Evolutionary conservation across 2,888 invertebrate species (phyloP), one percentile per base, ranked within the genome.

Genomic region (Lathronympha strigana): DNA sequence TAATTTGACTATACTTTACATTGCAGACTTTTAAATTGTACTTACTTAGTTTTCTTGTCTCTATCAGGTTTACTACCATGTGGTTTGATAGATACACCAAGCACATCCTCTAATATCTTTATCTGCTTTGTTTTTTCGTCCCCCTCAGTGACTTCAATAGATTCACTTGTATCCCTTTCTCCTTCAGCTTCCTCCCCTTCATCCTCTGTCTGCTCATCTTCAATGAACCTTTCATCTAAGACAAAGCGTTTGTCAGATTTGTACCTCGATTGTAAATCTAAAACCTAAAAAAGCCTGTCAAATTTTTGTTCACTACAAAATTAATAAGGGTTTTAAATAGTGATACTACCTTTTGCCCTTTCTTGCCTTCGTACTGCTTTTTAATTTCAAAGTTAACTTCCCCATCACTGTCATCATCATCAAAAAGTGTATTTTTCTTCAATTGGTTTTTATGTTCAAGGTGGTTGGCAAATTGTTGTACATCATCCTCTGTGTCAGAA

Each of bases 231-330:
- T 74, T 94, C 93, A 86, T 96, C 95, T 76, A 97, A 90, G 71
- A 90, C 88, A 86, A 97, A 97, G 77, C 97, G 93, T 75, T 95
- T 93, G 87, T 97, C 97, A 80, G 95, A 94, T 80, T 95, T 95
- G 85, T 93, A 94, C 75, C 93, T 93, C 51, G 94, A 93, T 91
- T 97, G 95, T 73, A 97, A 91, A 84, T 94, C 93, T 81, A 96
- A 90, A 74, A 95, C 88, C 95, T 95, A 58, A 36, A 68, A 28
- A 38, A 45, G n/a, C 8, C 9, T 21, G 33, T 38, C 36, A 55
- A 28, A 25, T 13, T 19, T 3, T 19, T 8, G 6, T 31, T 28
- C 1, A 25, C 23, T 36, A 23, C 3, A 36, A 36, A 53, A 23
- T 6, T 15, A 36, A 1, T 13, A 21, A 8, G 8, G 25, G 43